Evolutionary conservation across 2,113 vertebrate species (phyloP), one percentile per base, ranked within the genome.

Genomic region (Bucco capensis): DNA sequence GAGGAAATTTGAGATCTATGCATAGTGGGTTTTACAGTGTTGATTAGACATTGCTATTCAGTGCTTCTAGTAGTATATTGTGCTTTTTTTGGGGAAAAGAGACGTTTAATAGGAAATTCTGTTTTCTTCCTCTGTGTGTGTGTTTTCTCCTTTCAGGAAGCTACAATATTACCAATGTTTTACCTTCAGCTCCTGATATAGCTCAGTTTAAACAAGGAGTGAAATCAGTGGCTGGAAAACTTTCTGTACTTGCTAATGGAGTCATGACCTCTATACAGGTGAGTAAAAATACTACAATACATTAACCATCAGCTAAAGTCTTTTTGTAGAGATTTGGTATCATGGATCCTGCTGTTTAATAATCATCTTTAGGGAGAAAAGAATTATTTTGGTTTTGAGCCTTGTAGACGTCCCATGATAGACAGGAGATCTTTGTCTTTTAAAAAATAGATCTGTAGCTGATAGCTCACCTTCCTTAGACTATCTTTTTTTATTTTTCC

Each of bases 251-350:
- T 94, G 99, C 99, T 83, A 99, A 98, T 24, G 99, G 99, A 1
- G 99, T 99, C 10, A 98, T 99, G 96, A 98, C 96, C 35, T 97
- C 98, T 19, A 99, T 99, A 91, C 99, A 99, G 98, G 99, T 99
- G 9, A 83, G 98, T 95, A 57, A 49, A 92, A 82, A 61, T n/a
- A 62, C 21, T 49, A 21, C 30, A 18, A 6, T 28, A 12, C 21
- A 5, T 69, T 74, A 73, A 67, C 31, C 15, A 27, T 19, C 28
- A 66, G 6, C 30, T 62, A 14, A 76, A 76, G 22, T 38, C 11
- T 73, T 87, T 56, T 28, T 62, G 1, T 37, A 70, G 37, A 19
- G 37, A 24, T 93, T 75, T 72, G 27, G 5, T 57, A 6, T 51
- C 19, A 2, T 61, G 67, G 51, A 62, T 73, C 38, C 30, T 80